These are phyloP conservation scores for Drosophila busckii DNA, from an alignment of 1,140 invertebrate genomes.

Conservation along the genomic window DNA sequence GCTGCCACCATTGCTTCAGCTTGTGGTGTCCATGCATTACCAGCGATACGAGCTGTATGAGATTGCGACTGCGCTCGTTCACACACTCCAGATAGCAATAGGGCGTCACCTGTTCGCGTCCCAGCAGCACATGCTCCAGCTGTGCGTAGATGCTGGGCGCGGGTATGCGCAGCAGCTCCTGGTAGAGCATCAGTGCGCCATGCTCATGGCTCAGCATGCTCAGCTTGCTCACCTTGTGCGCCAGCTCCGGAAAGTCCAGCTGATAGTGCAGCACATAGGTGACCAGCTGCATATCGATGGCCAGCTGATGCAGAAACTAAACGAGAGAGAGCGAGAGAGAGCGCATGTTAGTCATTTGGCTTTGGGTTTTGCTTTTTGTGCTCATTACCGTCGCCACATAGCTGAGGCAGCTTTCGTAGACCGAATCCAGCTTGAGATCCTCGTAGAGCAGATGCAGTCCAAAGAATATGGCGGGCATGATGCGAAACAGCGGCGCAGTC, in stretches of 20 bases:
- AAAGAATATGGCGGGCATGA: conserved; percentile 87
- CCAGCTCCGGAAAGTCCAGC: conserved; percentile 86
- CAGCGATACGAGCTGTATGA: conserved; percentile 78
- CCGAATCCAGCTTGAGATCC: conserved; percentile 90
- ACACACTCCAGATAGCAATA: conserved; percentile 86
- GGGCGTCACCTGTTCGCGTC: conserved; percentile 75
- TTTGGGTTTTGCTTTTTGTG: too few species aligned
- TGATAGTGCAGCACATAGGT: conserved; percentile 90
- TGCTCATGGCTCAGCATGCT: conserved; percentile 80
- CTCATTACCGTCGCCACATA: conserved; percentile 81
- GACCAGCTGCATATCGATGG: conserved; percentile 86
- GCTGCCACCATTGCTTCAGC: conserved; percentile 68
- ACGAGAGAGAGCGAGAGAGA: not conserved
- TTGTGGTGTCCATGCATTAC: conserved; percentile 56
- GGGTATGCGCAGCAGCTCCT: conserved; percentile 82
- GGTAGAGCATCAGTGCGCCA: conserved; percentile 82
- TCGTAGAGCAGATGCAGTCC: conserved; percentile 94
- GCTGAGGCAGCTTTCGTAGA: conserved; percentile 84
- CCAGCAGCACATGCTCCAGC: conserved; percentile 83
- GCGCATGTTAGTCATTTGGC: too few species aligned
- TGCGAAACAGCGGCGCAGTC: conserved; percentile 85
- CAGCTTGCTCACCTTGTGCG: conserved; percentile 75
- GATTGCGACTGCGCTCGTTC: conserved; percentile 86
- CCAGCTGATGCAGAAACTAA: conserved; percentile 87
- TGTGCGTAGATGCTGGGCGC: conserved; percentile 87